Percentiles rank a stretch among this genome's conserved stretches.
Evolutionary conservation across 2,797 vertebrate genomes (phyloP).

Genomic region (Crocodylus rhombifer): DNA sequence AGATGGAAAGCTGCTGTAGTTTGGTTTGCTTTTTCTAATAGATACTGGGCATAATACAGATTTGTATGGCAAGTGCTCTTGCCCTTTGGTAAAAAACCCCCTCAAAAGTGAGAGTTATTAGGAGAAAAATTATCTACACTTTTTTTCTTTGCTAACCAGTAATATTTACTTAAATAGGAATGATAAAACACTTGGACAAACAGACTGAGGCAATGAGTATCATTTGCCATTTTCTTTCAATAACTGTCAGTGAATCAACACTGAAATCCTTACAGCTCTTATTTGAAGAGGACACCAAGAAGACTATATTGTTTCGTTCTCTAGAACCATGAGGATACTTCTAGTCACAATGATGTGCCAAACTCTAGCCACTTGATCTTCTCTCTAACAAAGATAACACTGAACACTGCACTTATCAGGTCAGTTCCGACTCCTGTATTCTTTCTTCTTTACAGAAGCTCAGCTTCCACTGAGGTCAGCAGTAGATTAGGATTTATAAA

Average conservation of each 20-base stretch:
- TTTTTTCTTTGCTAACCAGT: too few relatives aligned
- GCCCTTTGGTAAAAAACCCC: constrained; percentile 31
- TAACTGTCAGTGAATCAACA: not conserved
- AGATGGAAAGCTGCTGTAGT: constrained; percentile 11
- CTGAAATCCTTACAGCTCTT: not conserved
- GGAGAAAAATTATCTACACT: constrained; percentile 6
- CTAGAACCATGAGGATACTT: not conserved
- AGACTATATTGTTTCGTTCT: not conserved
- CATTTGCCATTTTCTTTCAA: not conserved
- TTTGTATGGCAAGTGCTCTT: constrained; percentile 1
- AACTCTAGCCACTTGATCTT: not conserved
- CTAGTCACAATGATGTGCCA: constrained; percentile 21
- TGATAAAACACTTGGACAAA: not conserved
- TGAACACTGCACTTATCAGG: not conserved
- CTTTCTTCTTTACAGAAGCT: not conserved
- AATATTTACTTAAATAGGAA: not conserved
- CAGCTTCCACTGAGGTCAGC: not conserved
- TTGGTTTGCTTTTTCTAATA: constrained; percentile 15
- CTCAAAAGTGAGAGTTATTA: not conserved
- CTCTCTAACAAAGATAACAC: not conserved
- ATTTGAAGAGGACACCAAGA: not conserved
- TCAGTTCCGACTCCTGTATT: not conserved
- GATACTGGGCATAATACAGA: not conserved
- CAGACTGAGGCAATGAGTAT: not conserved
- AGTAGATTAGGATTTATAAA: not conserved